phyloP scores from a whole-genome alignment of 2,888 invertebrate genomes.

The Nomada ferruginata region DNA sequence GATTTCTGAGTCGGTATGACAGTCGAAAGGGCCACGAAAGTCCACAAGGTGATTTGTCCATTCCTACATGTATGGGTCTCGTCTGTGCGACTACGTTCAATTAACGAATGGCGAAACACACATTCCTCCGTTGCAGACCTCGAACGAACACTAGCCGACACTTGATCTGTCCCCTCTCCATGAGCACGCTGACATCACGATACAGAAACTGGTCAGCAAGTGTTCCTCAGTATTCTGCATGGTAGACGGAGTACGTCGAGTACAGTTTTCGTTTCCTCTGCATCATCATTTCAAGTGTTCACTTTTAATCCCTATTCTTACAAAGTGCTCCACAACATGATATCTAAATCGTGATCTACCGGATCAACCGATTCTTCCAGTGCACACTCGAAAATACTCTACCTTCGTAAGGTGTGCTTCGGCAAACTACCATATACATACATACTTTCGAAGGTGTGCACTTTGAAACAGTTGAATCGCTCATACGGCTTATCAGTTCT shows the following conservation, averaged over 20 bases:
- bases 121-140: slow-evolving; percentile 4
- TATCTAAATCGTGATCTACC: neutral
- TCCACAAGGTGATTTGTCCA: too few species aligned
- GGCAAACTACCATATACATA: neutral
- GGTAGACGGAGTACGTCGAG: slow-evolving; percentile 43
- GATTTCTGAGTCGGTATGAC: too few species aligned
- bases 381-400: neutral
- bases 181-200: slow-evolving; percentile 57
- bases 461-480: neutral
- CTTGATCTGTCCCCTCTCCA: slow-evolving; percentile 55
- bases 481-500: too few species aligned
- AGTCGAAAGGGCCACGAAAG: too few species aligned
- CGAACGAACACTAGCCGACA: slow-evolving; percentile 34
- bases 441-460: neutral
- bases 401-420: neutral
- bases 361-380: neutral
- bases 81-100: neutral
- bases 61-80: too few species aligned
- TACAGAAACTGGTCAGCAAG: slow-evolving; percentile 60
- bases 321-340: slow-evolving; percentile 9
- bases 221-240: slow-evolving; percentile 56
- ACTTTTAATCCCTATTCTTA: neutral
- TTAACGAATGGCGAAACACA: slow-evolving; percentile 4
- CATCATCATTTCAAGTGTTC: slow-evolving; percentile 14
- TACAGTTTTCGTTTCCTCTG: slow-evolving; percentile 32